These are phyloP conservation scores for Orchesellides sinensis DNA, from an alignment of 2,888 invertebrate species.

Conservation along the genomic window DNA sequence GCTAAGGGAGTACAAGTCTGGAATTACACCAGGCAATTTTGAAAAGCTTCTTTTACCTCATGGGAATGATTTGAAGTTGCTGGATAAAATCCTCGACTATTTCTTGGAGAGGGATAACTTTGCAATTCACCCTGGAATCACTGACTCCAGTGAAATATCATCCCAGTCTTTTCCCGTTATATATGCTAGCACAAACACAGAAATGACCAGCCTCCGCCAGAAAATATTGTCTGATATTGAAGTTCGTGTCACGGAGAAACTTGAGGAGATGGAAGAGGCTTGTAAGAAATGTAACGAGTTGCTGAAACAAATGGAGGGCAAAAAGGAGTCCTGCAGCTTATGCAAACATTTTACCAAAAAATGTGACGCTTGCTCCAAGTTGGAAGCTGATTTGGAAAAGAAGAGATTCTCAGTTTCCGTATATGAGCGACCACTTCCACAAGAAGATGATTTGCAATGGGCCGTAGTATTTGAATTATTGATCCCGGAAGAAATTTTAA, in stretches of 20 bases:
- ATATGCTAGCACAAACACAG: constrained; percentile 5
- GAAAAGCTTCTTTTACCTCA: constrained; percentile 38
- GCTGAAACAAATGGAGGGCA: neutral
- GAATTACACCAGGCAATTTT: neutral
- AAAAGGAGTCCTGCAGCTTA: neutral
- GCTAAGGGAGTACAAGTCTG: constrained; percentile 18
- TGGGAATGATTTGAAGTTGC: constrained; percentile 8
- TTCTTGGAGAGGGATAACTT: constrained; percentile 1
- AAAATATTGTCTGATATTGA: constrained; percentile 15
- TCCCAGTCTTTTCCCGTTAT: neutral
- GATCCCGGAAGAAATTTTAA: constrained; percentile 52
- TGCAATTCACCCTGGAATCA: constrained; percentile 7
- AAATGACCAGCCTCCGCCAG: constrained; percentile 3
- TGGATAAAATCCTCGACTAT: constrained; percentile 28
- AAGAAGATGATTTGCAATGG: constrained; percentile 15
- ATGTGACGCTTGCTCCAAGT: constrained; percentile 16
- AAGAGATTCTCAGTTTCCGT: constrained; percentile 19
- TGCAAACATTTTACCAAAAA: constrained; percentile 8
- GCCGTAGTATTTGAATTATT: constrained; percentile 57
- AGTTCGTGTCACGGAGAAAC: neutral
- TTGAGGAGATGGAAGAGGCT: neutral
- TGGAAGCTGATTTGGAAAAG: neutral
- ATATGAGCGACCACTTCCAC: constrained; percentile 30
- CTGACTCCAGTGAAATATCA: constrained; percentile 7
- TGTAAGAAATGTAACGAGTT: constrained; percentile 4